phyloP scores from a whole-genome alignment of 1,140 invertebrate genomes.

The Zophobas morio region DNA sequence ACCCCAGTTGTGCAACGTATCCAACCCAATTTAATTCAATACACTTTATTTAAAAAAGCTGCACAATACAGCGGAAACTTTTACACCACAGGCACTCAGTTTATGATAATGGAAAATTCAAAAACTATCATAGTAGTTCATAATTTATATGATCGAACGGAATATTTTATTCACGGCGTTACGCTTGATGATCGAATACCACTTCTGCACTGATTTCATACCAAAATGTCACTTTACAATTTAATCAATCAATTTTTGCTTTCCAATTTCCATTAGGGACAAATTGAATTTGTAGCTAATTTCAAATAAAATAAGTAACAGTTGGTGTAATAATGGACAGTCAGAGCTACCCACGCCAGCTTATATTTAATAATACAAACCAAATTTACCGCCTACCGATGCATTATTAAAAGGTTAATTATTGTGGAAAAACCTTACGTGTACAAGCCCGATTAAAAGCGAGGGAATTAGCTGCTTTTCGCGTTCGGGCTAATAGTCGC shows the following conservation, averaged over 20 bases:
- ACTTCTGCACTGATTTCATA: too few species aligned
- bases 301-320: slow-evolving; percentile 8
- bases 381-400: slow-evolving; percentile 15
- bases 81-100: too few species aligned
- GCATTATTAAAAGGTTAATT: slow-evolving; percentile 31
- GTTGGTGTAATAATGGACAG: slow-evolving; percentile 28
- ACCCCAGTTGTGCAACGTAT: too few species aligned
- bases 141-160: background rate
- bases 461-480: background rate
- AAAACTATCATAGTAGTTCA: too few species aligned
- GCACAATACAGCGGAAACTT: too few species aligned
- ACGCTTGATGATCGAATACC: background rate
- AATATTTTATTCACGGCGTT: background rate
- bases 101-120: too few species aligned
- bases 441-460: slow-evolving; percentile 9
- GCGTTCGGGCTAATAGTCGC: slow-evolving; percentile 4
- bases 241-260: slow-evolving; percentile 3
- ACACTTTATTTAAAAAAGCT: too few species aligned
- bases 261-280: slow-evolving; percentile 9
- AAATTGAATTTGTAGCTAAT: slow-evolving; percentile 18
- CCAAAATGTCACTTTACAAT: slow-evolving; percentile 2
- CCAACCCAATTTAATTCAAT: too few species aligned
- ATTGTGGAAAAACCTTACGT: slow-evolving; percentile 15
- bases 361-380: slow-evolving; percentile 26
- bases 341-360: slow-evolving; percentile 13